Conservation (phyloP, 2,797 vertebrate species). For the Peromyscus nudipes region DNA sequence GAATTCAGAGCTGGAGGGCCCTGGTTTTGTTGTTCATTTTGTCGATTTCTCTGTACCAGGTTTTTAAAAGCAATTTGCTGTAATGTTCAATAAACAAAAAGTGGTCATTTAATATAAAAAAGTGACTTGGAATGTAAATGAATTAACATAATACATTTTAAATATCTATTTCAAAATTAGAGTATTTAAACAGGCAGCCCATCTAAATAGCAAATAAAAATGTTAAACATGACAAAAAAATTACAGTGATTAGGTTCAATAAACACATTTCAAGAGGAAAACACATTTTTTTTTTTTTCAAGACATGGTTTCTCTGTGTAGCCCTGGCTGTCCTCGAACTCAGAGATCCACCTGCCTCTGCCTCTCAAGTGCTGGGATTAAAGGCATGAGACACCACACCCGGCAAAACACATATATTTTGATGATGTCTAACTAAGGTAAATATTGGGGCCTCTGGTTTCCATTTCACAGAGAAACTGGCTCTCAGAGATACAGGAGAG, state of each 20-base stretch:
- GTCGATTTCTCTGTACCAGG: constrained; percentile 93
- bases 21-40: constrained; percentile 90
- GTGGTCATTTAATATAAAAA: not conserved
- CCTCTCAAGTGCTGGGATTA: not conserved
- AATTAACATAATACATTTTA: constrained; percentile 22
- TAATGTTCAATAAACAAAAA: constrained; percentile 68
- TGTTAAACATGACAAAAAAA: constrained; percentile 22
- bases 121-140: constrained; percentile 9
- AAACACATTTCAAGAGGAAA: constrained; percentile 39
- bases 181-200: constrained; percentile 25
- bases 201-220: constrained; percentile 32
- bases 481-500: not conserved
- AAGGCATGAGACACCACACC: not conserved
- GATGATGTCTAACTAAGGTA: not conserved
- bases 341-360: not conserved
- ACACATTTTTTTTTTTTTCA: not conserved
- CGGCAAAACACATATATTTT: not conserved
- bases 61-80: constrained; percentile 96
- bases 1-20: constrained; percentile 90
- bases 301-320: not conserved
- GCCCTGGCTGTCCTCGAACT: not conserved
- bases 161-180: constrained; percentile 42
- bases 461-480: not conserved
- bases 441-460: not conserved
- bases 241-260: constrained; percentile 19